Conservation (phyloP, 2,113 vertebrate species). For the Drymodes brunneopygia region DNA sequence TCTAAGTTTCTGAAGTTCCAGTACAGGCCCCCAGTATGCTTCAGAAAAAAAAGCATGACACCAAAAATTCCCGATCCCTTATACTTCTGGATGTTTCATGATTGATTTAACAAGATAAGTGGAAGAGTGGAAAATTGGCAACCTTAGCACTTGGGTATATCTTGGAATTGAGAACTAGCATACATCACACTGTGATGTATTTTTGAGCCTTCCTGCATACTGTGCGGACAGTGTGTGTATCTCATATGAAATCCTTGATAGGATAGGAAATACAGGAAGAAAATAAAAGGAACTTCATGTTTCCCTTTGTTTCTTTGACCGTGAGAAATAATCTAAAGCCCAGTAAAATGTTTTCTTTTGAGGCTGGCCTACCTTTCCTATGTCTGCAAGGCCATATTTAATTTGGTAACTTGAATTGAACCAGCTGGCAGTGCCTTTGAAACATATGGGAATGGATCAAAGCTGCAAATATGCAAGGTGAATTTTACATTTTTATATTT, state of each 20-base stretch:
- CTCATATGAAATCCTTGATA: neutral
- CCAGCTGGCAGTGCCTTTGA: conserved; percentile 28
- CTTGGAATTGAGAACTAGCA: conserved; percentile 6
- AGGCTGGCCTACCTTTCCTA: neutral
- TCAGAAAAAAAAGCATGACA: neutral
- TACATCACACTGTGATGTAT: neutral
- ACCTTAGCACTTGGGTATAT: neutral
- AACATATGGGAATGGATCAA: conserved; percentile 19
- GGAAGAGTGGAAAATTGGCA: conserved; percentile 35
- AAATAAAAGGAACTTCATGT: neutral
- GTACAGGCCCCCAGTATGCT: neutral
- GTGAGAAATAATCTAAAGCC: neutral
- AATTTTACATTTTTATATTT: conserved; percentile 16
- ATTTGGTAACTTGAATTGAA: neutral
- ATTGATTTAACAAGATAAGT: conserved; percentile 34
- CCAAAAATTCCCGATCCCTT: neutral
- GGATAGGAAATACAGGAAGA: neutral
- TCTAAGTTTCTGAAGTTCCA: neutral
- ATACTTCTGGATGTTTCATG: neutral
- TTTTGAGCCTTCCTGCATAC: neutral
- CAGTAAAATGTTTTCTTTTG: neutral
- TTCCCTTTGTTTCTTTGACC: neutral
- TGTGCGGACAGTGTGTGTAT: neutral
- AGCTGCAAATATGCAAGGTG: conserved; percentile 44
- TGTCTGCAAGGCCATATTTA: neutral